phyloP scores from a whole-genome alignment of 2,113 vertebrate genomes.

The Cinclus mexicanus region DNA sequence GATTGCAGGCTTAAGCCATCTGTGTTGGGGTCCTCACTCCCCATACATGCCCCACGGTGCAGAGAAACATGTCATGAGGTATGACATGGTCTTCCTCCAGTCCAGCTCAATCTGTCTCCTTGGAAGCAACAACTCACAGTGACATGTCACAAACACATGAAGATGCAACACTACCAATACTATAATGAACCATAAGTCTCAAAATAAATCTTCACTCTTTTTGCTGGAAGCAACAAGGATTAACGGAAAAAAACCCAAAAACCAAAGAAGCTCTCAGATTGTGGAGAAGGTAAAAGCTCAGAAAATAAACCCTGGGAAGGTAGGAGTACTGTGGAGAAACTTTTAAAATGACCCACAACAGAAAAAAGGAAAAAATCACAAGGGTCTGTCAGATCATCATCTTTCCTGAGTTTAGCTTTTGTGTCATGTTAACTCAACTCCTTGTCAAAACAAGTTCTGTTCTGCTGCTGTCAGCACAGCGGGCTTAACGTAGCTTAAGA shows the following conservation, averaged over 20 bases:
- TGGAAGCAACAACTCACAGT: not conserved
- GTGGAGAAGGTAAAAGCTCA: not conserved
- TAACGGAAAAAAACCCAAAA: not conserved
- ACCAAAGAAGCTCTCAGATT: not conserved
- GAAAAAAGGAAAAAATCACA: not conserved
- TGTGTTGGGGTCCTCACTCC: not conserved
- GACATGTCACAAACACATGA: not conserved
- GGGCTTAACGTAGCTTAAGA: slow-evolving; percentile 62
- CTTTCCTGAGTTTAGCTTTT: slow-evolving; percentile 1
- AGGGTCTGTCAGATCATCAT: slow-evolving; percentile 11
- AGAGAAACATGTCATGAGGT: slow-evolving; percentile 11
- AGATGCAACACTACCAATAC: slow-evolving; percentile 1
- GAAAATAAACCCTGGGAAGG: not conserved
- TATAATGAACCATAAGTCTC: not conserved
- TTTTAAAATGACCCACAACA: slow-evolving; percentile 15
- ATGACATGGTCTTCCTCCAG: not conserved
- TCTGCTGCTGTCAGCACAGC: slow-evolving; percentile 66
- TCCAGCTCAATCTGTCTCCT: not conserved
- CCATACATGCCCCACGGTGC: not conserved
- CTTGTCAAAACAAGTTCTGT: slow-evolving; percentile 57
- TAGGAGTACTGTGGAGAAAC: not conserved
- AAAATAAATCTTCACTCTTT: not conserved
- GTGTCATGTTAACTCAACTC: slow-evolving; percentile 30
- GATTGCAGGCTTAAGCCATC: not conserved
- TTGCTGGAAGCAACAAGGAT: not conserved